Evolutionary conservation across 2,888 invertebrate species (phyloP).

Genomic region (Ichneumoninae sp.): DNA sequence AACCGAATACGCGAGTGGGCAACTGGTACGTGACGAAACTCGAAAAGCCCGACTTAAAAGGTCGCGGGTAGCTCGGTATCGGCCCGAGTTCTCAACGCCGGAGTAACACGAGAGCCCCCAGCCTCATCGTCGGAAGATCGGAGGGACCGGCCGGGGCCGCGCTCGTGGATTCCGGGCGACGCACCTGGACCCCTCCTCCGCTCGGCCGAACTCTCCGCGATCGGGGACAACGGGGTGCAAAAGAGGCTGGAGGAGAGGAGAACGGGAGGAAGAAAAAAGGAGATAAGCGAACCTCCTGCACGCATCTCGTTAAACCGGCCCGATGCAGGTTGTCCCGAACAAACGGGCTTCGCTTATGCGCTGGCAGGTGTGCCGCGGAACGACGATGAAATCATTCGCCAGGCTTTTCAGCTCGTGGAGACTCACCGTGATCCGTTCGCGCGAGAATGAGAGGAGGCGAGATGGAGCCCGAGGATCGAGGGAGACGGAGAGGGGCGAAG

Average conservation of each 20-base stretch:
- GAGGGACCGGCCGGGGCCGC: neutral
- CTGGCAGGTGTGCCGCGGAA: conserved; percentile 50
- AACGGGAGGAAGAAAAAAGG: conserved; percentile 1
- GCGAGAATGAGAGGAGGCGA: neutral
- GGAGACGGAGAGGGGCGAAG: conserved; percentile 23
- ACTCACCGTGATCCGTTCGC: neutral
- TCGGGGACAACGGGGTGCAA: conserved; percentile 12
- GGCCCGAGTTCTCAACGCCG: conserved; percentile 23
- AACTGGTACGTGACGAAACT: conserved; percentile 50
- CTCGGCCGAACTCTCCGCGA: conserved; percentile 4
- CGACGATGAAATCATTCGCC: conserved; percentile 59
- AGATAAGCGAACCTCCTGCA: conserved; percentile 29
- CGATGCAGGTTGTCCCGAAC: conserved; percentile 40
- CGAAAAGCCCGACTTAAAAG: conserved; percentile 45
- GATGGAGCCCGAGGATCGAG: neutral
- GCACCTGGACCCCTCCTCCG: conserved; percentile 26
- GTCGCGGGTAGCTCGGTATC: conserved; percentile 15
- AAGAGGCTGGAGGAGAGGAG: neutral
- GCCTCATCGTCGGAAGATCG: conserved; percentile 24
- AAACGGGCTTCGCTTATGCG: conserved; percentile 27
- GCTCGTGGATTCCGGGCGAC: conserved; percentile 13
- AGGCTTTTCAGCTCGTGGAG: conserved; percentile 52
- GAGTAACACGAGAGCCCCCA: conserved; percentile 22
- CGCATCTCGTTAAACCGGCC: conserved; percentile 61
- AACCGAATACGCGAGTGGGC: conserved; percentile 34